phyloP scores from a whole-genome alignment of 1,140 invertebrate genomes.

The Danaus melanippus region DNA sequence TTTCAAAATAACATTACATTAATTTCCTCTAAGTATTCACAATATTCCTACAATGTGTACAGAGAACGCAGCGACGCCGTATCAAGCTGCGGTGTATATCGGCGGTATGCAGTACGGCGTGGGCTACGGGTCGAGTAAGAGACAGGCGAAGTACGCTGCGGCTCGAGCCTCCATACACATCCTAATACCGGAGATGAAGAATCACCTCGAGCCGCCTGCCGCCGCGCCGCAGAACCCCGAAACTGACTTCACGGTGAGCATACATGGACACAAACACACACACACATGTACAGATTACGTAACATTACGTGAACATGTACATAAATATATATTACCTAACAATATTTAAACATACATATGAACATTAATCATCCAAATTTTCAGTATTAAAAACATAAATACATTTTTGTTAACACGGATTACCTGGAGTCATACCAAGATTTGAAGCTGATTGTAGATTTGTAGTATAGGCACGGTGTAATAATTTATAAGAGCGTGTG shows the following conservation, averaged over 20 bases:
- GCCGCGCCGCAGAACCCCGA: constrained; percentile 50
- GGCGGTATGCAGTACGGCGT: constrained; percentile 93
- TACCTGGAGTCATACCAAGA: too few relatives aligned
- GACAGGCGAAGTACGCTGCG: constrained; percentile 94
- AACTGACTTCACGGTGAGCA: constrained; percentile 76
- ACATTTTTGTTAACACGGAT: too few relatives aligned
- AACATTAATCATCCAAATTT: too few relatives aligned
- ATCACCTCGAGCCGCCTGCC: constrained; percentile 65
- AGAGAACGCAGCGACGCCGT: constrained; percentile 95
- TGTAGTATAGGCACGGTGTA: too few relatives aligned
- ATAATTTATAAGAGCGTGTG: too few relatives aligned
- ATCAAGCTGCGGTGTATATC: constrained; percentile 93
- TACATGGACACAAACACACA: not conserved
- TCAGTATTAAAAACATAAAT: too few relatives aligned
- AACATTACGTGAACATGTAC: too few relatives aligned
- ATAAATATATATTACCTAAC: too few relatives aligned
- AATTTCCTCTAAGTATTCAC: not conserved
- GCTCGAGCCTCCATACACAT: constrained; percentile 92
- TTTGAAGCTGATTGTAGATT: too few relatives aligned
- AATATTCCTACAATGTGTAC: constrained; percentile 6
- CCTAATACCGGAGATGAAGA: constrained; percentile 94
- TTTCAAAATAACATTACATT: constrained; percentile 1
- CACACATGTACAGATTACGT: too few relatives aligned
- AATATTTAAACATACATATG: too few relatives aligned
- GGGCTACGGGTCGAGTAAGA: constrained; percentile 94